Base-by-base conservation (phyloP, 2,797 vertebrate species). In the Gymnocypris eckloni region DNA sequence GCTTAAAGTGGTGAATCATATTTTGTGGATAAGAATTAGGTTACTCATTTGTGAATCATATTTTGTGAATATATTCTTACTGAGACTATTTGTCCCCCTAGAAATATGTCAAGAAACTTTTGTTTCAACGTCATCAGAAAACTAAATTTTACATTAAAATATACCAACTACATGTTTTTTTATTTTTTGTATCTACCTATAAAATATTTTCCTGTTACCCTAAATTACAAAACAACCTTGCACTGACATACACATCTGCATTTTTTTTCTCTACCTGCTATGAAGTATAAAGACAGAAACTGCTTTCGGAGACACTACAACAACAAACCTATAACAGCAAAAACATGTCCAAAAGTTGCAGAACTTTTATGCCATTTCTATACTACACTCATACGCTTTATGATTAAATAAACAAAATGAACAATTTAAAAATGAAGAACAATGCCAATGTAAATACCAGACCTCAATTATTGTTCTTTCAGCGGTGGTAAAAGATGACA, bases 21-120 rank as follows among this genome's bases (percentile, higher is more conserved):
- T 50, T 52, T 66, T 52, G 48, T 25, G 13, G 70, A 81, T 25
- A 64, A 52, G 70, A 83, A 83, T 64, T n/a, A 64, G 28, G 72
- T 50, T 28, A 54, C 9, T 45, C 56, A 66, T 66, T 64, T 75
- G 43, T 25, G 41, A 73, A 73, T 16, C 18, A 6, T 33, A 37
- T 72, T 61, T 73, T 48, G 6, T 45, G 9, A 54, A 41, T 37
- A 78, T 45, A 28, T 45, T 79, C n/a, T 67, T 9, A 37, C 3
- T 67, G 7, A 67, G 66, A 18, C 7, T 45, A 37, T 67, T n/a
- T 6, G 52, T 45, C 6, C 45, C 45, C 28, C 20, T 81, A 67
- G 41, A 28, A 39, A 79, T 64, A 64, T 2, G 37, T 64, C 56
- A 79, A 61, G 15, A 64, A 43, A 61, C 15, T 25, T 13, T 16